Conservation (phyloP, 2,797 vertebrate genomes). For the Halcyon leucocephala region DNA sequence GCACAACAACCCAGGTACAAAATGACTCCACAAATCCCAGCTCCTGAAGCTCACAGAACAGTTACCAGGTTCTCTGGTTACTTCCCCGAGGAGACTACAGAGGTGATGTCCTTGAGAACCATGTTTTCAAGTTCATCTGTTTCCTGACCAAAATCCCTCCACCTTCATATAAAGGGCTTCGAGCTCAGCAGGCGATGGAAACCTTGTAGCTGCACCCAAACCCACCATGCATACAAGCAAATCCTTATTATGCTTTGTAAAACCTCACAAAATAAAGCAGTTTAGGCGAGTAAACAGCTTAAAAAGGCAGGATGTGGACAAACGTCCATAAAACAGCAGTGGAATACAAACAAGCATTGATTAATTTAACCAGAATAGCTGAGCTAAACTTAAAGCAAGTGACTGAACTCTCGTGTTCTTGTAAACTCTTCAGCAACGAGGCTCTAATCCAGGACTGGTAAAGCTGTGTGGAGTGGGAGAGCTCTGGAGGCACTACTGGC, state of each 20-base stretch:
- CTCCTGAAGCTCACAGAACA: neutral
- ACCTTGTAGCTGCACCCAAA: neutral
- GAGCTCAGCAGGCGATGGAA: neutral
- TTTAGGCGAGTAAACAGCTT: neutral
- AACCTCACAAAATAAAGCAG: neutral
- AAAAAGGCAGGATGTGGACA: slow-evolving; percentile 7
- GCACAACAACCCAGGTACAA: neutral
- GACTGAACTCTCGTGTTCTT: neutral
- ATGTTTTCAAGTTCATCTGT: neutral
- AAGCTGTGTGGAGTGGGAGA: neutral
- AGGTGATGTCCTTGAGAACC: neutral
- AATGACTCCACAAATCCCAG: neutral
- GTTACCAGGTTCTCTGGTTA: neutral
- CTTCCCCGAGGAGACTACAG: neutral
- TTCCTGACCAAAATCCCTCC: neutral
- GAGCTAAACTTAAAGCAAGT: neutral
- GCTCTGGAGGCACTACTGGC: neutral
- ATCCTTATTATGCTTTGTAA: neutral
- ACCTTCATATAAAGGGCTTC: neutral
- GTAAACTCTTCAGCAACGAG: neutral
- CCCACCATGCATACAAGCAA: neutral
- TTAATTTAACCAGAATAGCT: neutral
- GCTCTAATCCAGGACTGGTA: neutral
- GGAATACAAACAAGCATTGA: neutral
- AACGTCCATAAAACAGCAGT: slow-evolving; percentile 2